Evolutionary conservation across 1,140 invertebrate genomes (phyloP).

Genomic region (Bombus haemorrhoidalis): DNA sequence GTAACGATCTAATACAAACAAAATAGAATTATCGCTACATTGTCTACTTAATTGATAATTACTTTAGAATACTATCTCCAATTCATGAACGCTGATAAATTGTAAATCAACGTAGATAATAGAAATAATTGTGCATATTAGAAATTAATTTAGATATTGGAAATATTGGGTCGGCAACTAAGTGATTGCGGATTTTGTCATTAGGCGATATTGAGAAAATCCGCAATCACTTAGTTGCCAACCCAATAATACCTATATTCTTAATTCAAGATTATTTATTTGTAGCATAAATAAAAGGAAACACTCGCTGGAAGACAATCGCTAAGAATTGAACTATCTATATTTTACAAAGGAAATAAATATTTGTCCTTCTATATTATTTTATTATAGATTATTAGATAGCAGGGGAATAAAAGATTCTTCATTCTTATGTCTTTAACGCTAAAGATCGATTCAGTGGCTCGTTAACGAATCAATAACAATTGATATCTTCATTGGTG

Average conservation of each 20-base stretch:
- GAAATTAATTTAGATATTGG: background rate
- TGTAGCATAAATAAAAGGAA: too few relatives aligned
- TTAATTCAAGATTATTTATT: too few relatives aligned
- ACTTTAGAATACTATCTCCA: too few relatives aligned
- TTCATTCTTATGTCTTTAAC: background rate
- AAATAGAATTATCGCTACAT: background rate
- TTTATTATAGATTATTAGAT: background rate
- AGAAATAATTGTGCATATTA: background rate
- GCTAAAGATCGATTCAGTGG: too few relatives aligned
- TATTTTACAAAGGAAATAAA: background rate
- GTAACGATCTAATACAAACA: conserved; percentile 7
- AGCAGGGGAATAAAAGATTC: background rate
- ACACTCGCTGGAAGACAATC: too few relatives aligned
- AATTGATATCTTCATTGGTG: background rate
- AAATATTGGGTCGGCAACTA: background rate
- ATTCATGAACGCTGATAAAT: background rate
- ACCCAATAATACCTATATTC: too few relatives aligned
- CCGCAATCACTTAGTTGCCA: too few relatives aligned
- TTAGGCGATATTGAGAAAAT: too few relatives aligned
- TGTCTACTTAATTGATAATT: background rate
- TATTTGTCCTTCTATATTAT: background rate
- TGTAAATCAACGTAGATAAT: background rate
- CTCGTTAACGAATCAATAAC: background rate
- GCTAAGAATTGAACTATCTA: too few relatives aligned
- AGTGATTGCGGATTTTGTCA: too few relatives aligned